Evolutionary conservation across 2,113 vertebrate species (phyloP), one percentile per base, ranked within the genome.

Genomic region (Menura novaehollandiae): DNA sequence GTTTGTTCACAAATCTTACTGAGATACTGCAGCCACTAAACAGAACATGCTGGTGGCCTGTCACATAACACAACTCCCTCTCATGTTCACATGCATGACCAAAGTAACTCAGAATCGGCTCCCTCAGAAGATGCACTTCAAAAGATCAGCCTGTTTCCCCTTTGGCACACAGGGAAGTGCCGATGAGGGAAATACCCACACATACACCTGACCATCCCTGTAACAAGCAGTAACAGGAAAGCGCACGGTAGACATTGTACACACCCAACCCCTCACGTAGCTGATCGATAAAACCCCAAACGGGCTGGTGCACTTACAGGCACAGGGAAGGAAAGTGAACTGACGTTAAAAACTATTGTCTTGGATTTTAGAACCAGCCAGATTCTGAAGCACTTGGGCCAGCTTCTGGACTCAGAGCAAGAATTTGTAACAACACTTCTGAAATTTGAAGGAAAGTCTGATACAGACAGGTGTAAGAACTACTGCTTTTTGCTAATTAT

Each of bases 1-100:
- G 81, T 95, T 95, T 89, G 43, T 63, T 86, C 74, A 96, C 74
- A 82, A 75, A 87, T 67, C 71, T 87, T n/a, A 91, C 66, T 53
- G 41, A 69, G 59, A 91, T 89, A 59, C 47, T 66, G 53, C 27
- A 93, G 88, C 55, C 91, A 91, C 86, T 6, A 83, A 74, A 88
- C 51, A 75, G 79, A 92, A 77, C 91, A 87, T 85, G 92, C 90
- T 71, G 69, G 26, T 59, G 85, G 88, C 62, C 77, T 14, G 1
- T 35, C 24, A 35, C 73, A 87, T 84, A 37, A 62, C 68, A 76
- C 24, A 39, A 10, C 75, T 92, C 73, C 80, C 81, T 84, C 86
- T 84, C 87, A 10, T 30, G 73, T 60, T 89, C 64, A 94, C 96
- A 92, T 95, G 89, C 94, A 95, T 6, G 4, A 81, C 64, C 72